These are phyloP conservation scores for Gortyna flavago DNA, from an alignment of 2,888 invertebrate genomes.

Conservation along the genomic window DNA sequence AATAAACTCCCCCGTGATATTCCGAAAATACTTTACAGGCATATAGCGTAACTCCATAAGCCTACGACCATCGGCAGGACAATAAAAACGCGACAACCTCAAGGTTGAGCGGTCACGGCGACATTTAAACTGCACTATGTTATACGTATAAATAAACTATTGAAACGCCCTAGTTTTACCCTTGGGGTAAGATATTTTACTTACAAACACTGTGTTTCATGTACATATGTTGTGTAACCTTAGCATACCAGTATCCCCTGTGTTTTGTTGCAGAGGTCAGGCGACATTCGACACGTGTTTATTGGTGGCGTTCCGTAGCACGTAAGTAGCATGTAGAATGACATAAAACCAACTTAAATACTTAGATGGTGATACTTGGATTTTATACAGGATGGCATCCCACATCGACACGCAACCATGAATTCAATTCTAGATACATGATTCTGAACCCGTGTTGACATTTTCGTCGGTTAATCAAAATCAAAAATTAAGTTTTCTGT, in stretches of 20 bases:
- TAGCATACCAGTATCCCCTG: slow-evolving; percentile 22
- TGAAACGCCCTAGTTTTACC: slow-evolving; percentile 48
- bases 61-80: slow-evolving; percentile 45
- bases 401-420: too few relatives aligned
- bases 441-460: too few relatives aligned
- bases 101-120: slow-evolving; percentile 58
- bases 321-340: background rate
- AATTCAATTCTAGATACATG: background rate
- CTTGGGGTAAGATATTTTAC: slow-evolving; percentile 40
- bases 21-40: slow-evolving; percentile 44
- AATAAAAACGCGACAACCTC: slow-evolving; percentile 62
- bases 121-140: slow-evolving; percentile 55
- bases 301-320: background rate
- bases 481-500: too few relatives aligned
- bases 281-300: slow-evolving; percentile 6
- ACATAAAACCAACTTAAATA: background rate
- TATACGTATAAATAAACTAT: slow-evolving; percentile 50
- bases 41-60: slow-evolving; percentile 42
- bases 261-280: slow-evolving; percentile 28
- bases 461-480: too few relatives aligned
- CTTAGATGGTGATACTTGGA: background rate
- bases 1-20: slow-evolving; percentile 53
- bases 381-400: background rate
- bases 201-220: slow-evolving; percentile 16
- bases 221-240: slow-evolving; percentile 36